Evolutionary conservation across 2,797 vertebrate species (phyloP).

Genomic region (Microcaecilia unicolor): DNA sequence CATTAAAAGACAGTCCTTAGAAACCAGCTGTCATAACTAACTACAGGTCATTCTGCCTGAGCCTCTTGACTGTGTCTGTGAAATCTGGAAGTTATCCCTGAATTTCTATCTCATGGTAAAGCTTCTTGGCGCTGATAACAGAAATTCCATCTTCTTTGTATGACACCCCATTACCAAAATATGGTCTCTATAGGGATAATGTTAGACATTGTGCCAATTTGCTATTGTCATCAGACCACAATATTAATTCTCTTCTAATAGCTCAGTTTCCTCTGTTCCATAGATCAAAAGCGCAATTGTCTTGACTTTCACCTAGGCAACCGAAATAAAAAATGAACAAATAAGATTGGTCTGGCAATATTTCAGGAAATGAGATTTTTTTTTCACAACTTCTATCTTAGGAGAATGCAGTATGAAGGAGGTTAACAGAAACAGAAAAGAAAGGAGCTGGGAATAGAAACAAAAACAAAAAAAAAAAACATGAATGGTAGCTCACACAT

Average conservation of each 20-base stretch:
- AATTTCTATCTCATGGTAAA: neutral
- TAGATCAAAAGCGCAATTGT: slow-evolving; percentile 20
- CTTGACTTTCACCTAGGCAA: slow-evolving; percentile 13
- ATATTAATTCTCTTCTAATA: slow-evolving; percentile 25
- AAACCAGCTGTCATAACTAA: too few relatives aligned
- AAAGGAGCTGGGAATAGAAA: too few relatives aligned
- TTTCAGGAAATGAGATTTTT: slow-evolving; percentile 18
- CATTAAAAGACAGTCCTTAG: too few relatives aligned
- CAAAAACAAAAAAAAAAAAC: too few relatives aligned
- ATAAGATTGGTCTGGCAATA: slow-evolving; percentile 7
- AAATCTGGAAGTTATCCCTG: neutral
- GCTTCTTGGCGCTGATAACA: slow-evolving; percentile 1
- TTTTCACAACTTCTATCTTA: slow-evolving; percentile 9
- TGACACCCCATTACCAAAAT: slow-evolving; percentile 19
- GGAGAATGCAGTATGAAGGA: too few relatives aligned
- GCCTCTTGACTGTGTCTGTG: too few relatives aligned
- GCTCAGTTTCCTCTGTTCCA: slow-evolving; percentile 2
- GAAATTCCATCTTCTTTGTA: slow-evolving; percentile 3
- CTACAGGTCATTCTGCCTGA: too few relatives aligned
- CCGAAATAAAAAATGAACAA: slow-evolving; percentile 10
- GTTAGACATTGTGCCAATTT: slow-evolving; percentile 13
- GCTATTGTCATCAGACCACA: slow-evolving; percentile 23
- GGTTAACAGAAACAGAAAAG: too few relatives aligned
- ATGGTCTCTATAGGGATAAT: slow-evolving; percentile 12
- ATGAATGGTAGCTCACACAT: too few relatives aligned